These are phyloP conservation scores for Trichopria drosophilae DNA, from an alignment of 2,888 invertebrate genomes.

Conservation along the genomic window DNA sequence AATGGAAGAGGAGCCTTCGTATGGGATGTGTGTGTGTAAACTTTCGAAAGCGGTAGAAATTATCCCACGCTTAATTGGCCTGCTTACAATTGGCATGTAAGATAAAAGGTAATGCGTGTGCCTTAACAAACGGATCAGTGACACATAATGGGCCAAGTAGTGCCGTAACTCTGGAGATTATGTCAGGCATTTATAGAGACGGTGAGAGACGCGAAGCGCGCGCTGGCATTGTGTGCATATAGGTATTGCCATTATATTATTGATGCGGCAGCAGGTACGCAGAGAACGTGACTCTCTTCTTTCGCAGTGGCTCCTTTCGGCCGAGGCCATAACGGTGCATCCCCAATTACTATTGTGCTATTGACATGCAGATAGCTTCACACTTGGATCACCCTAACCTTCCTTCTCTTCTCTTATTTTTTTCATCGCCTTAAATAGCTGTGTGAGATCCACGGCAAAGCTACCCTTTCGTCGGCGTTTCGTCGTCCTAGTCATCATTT, in stretches of 20 bases:
- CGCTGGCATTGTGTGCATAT: too few relatives aligned
- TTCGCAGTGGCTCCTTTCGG: constrained; percentile 36
- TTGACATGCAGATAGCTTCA: constrained; percentile 55
- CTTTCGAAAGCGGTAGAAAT: too few relatives aligned
- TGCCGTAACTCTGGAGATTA: background rate
- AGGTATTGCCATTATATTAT: too few relatives aligned
- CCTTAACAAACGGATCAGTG: constrained; percentile 12
- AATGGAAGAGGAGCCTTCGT: too few relatives aligned
- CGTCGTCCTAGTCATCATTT: constrained; percentile 18
- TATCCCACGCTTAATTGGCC: too few relatives aligned
- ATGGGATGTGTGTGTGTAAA: too few relatives aligned
- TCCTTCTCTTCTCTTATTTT: constrained; percentile 32
- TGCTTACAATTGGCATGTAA: too few relatives aligned
- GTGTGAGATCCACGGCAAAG: constrained; percentile 42
- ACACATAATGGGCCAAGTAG: constrained; percentile 6
- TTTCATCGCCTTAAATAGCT: constrained; percentile 43
- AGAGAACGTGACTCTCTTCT: constrained; percentile 45
- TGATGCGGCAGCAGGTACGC: too few relatives aligned
- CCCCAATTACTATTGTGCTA: constrained; percentile 52
- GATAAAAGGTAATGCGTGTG: constrained; percentile 8
- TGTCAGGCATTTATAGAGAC: background rate
- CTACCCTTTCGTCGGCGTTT: too few relatives aligned
- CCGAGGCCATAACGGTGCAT: constrained; percentile 50
- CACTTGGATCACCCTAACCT: constrained; percentile 38
- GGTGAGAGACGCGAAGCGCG: background rate